Evolutionary conservation across 2,888 invertebrate genomes (phyloP).

Genomic region (Eueremaeus valkanovi): DNA sequence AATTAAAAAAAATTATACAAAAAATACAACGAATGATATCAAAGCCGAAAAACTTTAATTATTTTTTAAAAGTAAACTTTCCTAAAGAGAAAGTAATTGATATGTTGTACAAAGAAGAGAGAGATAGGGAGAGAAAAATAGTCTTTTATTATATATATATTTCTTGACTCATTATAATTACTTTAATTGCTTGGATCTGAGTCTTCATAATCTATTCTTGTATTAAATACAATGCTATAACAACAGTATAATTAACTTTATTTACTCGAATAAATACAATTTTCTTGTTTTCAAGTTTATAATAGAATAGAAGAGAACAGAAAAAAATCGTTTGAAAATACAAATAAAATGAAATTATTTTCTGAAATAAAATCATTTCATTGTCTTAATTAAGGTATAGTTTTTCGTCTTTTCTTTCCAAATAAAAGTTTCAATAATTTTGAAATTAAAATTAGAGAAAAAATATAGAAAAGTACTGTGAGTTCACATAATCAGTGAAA

Average conservation of each 20-base stretch:
- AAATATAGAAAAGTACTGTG: too few species aligned
- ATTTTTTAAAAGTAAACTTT: slow-evolving; percentile 11
- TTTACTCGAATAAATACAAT: slow-evolving; percentile 5
- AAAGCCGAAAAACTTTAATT: not conserved
- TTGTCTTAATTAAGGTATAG: too few species aligned
- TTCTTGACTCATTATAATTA: slow-evolving; percentile 18
- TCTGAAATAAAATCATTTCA: not conserved
- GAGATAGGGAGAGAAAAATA: not conserved
- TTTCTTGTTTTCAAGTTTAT: too few species aligned
- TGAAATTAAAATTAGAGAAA: not conserved
- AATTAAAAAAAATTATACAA: not conserved
- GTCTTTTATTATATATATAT: too few species aligned
- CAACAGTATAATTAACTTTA: slow-evolving; percentile 26
- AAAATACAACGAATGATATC: not conserved
- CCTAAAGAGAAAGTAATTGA: slow-evolving; percentile 4
- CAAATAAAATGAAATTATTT: not conserved
- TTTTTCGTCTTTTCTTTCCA: not conserved
- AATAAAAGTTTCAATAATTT: not conserved
- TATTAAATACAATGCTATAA: not conserved
- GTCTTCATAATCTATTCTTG: too few species aligned
- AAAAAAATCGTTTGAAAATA: not conserved
- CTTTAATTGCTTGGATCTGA: slow-evolving; percentile 8
- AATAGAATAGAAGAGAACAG: not conserved
- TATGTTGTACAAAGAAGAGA: not conserved
- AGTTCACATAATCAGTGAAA: not conserved